Conservation (phyloP, 2,888 invertebrate genomes). For the Seladonia tumulorum region DNA sequence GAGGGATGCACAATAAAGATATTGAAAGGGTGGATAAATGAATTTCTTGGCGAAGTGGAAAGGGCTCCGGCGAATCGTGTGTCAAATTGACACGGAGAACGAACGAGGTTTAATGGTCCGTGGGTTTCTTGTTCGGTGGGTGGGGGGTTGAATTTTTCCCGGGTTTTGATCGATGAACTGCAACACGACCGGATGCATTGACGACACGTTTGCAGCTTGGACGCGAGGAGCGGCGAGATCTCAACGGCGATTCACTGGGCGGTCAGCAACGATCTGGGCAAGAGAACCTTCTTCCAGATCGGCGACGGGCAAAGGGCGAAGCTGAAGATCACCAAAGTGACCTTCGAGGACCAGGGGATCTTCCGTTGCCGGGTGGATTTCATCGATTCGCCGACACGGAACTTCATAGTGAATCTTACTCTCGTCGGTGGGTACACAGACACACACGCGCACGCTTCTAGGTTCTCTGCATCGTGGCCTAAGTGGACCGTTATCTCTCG, state of each 20-base stretch:
- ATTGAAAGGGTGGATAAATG: not conserved
- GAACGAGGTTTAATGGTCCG: not conserved
- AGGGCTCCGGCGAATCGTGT: not conserved
- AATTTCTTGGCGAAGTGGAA: not conserved
- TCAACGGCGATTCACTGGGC: conserved; percentile 90
- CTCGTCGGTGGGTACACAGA: conserved; percentile 90
- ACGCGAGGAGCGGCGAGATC: conserved; percentile 90
- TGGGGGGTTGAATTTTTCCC: not conserved
- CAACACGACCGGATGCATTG: not conserved
- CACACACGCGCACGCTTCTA: not conserved
- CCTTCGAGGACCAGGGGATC: conserved; percentile 91
- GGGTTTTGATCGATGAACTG: not conserved
- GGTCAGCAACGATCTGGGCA: conserved; percentile 91
- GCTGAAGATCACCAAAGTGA: conserved; percentile 90
- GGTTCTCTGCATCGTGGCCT: not conserved
- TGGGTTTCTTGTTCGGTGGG: not conserved
- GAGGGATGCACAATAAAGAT: not conserved
- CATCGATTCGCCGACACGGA: conserved; percentile 94
- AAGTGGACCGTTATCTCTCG: not conserved
- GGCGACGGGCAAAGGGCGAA: conserved; percentile 88
- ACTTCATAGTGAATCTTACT: conserved; percentile 93
- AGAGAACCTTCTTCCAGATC: conserved; percentile 90
- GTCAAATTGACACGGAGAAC: conserved; percentile 1
- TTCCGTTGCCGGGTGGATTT: conserved; percentile 96
- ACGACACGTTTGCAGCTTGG: conserved; percentile 86